Percentiles rank a stretch among this genome's conserved stretches.
Conservation (phyloP, 2,113 vertebrate species). For the Brevimyrus niger region DNA sequence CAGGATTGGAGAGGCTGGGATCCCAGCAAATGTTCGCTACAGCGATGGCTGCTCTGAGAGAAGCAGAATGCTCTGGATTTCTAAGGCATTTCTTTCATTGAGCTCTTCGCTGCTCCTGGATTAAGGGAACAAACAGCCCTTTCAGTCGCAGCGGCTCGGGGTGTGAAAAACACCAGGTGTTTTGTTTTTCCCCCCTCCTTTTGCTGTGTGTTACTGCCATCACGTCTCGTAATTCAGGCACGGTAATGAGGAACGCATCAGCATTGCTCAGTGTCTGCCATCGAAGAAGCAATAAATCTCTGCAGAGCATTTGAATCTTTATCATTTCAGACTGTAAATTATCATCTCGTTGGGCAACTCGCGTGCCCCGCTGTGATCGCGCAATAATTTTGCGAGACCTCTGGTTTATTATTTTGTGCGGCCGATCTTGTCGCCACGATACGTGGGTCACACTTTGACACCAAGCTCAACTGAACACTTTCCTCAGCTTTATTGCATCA, state of each 20-base stretch:
- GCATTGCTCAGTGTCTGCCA: neutral
- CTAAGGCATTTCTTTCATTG: neutral
- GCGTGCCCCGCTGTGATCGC: neutral
- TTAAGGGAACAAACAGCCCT: neutral
- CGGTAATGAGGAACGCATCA: conserved; percentile 9
- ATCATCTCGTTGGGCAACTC: conserved; percentile 14
- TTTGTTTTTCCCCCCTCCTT: neutral
- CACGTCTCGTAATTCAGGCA: neutral
- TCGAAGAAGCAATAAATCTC: conserved; percentile 17
- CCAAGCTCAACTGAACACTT: neutral
- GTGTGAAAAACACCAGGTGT: neutral
- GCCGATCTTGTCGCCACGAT: neutral
- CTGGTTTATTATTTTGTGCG: neutral
- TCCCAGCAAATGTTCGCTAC: neutral
- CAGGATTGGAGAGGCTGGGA: neutral
- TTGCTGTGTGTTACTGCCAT: neutral
- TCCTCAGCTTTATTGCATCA: neutral
- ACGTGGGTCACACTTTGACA: neutral
- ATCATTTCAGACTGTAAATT: conserved; percentile 27
- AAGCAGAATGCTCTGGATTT: neutral
- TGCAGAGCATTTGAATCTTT: conserved; percentile 21
- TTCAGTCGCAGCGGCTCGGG: neutral
- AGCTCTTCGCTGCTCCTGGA: neutral
- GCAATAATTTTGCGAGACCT: neutral
- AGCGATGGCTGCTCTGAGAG: neutral